A percentile compares a stretch with the other conserved stretches of the same genome.
phyloP scores from a whole-genome alignment of 2,888 invertebrate genomes.

The Spatulosminthurus flaviceps region DNA sequence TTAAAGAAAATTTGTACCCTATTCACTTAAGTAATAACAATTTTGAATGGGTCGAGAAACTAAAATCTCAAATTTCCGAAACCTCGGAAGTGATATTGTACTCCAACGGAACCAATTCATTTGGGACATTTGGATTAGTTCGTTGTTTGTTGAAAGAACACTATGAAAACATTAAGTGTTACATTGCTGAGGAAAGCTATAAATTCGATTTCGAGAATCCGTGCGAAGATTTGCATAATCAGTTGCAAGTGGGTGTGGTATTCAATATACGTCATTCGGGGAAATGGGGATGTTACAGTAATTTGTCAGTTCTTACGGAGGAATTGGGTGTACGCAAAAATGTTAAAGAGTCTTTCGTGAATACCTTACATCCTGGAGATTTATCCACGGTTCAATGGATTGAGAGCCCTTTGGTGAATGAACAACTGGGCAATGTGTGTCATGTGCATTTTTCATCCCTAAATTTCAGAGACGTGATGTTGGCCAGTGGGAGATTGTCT shows the following conservation, averaged over 20 bases:
- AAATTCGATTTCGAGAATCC: neutral
- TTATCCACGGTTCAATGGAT: slow-evolving; percentile 92
- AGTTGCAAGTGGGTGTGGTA: neutral
- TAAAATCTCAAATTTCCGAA: neutral
- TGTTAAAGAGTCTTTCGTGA: slow-evolving; percentile 85
- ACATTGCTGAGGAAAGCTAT: neutral
- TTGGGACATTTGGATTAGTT: neutral
- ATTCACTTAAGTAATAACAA: neutral
- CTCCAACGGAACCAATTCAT: neutral
- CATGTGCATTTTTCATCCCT: slow-evolving; percentile 78
- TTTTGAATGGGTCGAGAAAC: neutral
- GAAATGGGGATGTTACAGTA: slow-evolving; percentile 80
- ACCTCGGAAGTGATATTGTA: neutral
- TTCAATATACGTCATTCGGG: neutral
- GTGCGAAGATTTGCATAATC: neutral
- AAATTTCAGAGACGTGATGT: slow-evolving; percentile 96
- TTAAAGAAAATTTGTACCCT: no score
- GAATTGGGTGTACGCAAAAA: neutral
- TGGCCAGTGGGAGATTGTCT: slow-evolving; percentile 88
- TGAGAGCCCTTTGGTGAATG: slow-evolving; percentile 78
- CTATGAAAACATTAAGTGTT: neutral
- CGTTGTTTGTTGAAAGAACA: neutral
- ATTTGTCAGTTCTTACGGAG: slow-evolving; percentile 74
- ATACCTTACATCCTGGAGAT: slow-evolving; percentile 93
- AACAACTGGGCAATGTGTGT: neutral